These are phyloP conservation scores for Erpornis zantholeuca DNA, from an alignment of 2,113 vertebrate genomes.

Conservation along the genomic window DNA sequence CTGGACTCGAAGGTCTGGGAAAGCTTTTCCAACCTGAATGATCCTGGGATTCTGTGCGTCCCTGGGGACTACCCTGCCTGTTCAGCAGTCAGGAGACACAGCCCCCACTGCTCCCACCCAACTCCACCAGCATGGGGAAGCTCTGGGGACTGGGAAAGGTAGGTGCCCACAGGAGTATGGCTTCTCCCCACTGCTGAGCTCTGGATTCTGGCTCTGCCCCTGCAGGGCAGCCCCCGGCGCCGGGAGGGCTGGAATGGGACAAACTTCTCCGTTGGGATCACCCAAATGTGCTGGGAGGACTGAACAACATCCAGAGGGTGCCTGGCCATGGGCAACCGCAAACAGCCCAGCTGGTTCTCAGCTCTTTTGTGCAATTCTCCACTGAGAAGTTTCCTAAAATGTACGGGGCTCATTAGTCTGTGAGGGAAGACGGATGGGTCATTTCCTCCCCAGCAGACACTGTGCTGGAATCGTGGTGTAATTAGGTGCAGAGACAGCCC, in stretches of 20 bases:
- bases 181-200: background rate
- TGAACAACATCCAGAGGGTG: background rate
- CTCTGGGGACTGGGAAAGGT: background rate
- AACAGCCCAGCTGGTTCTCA: background rate
- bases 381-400: background rate
- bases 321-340: accelerated
- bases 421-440: background rate
- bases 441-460: background rate
- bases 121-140: accelerated
- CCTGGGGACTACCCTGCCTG: background rate
- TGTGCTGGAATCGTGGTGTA: background rate
- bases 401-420: background rate
- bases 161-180: accelerated
- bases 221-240: accelerated
- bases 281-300: background rate
- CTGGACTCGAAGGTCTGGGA: background rate
- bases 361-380: background rate
- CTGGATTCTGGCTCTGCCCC: background rate
- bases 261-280: accelerated
- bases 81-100: background rate
- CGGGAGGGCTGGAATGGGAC: accelerated
- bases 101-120: background rate
- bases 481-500: background rate
- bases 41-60: background rate
- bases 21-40: background rate